Evolutionary conservation across 2,113 vertebrate genomes (phyloP).

Genomic region (Probosciger aterrimus): DNA sequence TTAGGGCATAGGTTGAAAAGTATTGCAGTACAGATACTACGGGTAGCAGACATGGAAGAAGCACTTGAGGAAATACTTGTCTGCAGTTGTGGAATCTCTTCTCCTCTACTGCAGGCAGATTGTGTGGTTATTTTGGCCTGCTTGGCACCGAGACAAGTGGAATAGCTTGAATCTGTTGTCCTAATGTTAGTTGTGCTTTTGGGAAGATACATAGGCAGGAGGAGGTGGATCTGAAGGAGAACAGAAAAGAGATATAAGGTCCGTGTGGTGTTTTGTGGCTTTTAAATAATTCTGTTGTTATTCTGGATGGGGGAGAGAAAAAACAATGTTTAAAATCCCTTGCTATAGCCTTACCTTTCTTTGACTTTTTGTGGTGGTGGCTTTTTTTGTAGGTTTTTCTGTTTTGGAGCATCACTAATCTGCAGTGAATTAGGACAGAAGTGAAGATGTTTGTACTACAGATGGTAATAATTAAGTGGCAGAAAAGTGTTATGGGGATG

Average conservation of each 20-base stretch:
- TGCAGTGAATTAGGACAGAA: not conserved
- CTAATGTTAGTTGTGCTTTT: not conserved
- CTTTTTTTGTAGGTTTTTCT: not conserved
- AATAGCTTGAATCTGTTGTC: not conserved
- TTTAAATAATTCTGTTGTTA: not conserved
- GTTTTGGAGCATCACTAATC: not conserved
- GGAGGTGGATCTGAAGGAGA: not conserved
- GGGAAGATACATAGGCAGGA: not conserved
- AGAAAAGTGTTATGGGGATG: not conserved
- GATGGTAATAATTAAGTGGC: not conserved
- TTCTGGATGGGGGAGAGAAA: not conserved
- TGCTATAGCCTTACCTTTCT: not conserved
- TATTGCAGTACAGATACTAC: accelerated
- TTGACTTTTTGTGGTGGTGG: not conserved
- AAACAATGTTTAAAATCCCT: not conserved
- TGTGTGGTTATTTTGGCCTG: not conserved
- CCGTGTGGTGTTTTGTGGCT: not conserved
- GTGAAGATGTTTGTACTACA: not conserved
- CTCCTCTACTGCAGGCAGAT: not conserved
- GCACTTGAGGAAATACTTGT: not conserved
- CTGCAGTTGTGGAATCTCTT: not conserved
- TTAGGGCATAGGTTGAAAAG: not conserved
- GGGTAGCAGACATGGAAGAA: not conserved
- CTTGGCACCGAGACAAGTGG: accelerated
- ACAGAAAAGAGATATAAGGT: not conserved